Evolutionary conservation across 2,113 vertebrate genomes (phyloP).

Genomic region (Cisticola juncidis): DNA sequence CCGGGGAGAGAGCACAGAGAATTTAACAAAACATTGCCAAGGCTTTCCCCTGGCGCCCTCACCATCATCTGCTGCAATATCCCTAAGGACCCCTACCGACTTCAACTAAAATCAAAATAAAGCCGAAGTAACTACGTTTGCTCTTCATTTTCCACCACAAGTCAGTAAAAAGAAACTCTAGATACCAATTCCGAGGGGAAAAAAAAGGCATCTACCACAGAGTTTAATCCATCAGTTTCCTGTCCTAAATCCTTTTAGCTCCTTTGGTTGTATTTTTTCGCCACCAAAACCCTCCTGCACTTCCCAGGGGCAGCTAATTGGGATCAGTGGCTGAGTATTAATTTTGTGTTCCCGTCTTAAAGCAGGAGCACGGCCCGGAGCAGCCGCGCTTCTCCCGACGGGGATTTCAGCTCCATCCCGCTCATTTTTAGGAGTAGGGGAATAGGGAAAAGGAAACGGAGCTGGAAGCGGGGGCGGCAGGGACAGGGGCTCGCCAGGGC

Average conservation of each 20-base stretch:
- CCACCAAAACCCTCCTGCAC: not conserved
- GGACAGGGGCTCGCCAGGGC: not conserved
- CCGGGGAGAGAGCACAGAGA: not conserved
- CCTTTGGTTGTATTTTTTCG: not conserved
- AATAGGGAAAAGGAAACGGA: not conserved
- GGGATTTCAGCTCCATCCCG: not conserved
- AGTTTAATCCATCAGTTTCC: not conserved
- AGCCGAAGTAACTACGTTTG: not conserved
- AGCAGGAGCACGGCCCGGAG: not conserved
- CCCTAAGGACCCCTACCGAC: not conserved
- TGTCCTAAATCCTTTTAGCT: not conserved
- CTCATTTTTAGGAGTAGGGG: not conserved
- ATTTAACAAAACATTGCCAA: not conserved
- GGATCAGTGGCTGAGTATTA: not conserved
- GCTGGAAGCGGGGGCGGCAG: not conserved
- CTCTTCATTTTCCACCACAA: not conserved
- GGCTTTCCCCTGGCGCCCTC: not conserved
- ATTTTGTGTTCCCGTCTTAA: not conserved
- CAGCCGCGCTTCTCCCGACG: accelerated
- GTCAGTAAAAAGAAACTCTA: not conserved
- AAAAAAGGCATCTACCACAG: not conserved
- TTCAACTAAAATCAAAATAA: not conserved
- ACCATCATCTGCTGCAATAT: not conserved
- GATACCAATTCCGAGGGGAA: not conserved
- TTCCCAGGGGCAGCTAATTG: not conserved